Conservation (phyloP, 2,113 vertebrate species). For the Archilochus colubris region DNA sequence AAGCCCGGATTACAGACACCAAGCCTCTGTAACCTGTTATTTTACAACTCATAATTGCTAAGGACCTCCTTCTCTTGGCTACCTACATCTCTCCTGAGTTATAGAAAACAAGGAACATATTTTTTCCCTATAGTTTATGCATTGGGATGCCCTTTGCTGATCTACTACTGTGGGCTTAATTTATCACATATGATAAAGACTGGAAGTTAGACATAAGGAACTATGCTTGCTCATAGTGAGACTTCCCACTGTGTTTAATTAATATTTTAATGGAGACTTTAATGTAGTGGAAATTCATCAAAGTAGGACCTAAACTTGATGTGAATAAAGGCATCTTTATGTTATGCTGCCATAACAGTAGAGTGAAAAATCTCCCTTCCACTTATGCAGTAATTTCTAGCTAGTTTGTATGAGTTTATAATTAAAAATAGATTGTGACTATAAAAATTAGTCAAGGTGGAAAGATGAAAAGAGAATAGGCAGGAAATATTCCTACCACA, state of each 20-base stretch:
- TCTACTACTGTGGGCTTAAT: background rate
- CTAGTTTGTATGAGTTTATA: background rate
- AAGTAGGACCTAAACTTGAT: background rate
- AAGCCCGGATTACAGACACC: background rate
- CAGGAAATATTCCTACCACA: background rate
- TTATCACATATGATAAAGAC: background rate
- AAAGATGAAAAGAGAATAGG: background rate
- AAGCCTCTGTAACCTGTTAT: background rate
- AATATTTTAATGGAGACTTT: constrained; percentile 11
- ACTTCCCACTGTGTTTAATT: constrained; percentile 11
- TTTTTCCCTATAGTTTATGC: background rate
- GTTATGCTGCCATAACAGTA: background rate
- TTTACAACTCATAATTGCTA: background rate
- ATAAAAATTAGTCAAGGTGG: background rate
- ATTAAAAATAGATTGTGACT: background rate
- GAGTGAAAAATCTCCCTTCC: background rate
- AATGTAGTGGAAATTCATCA: background rate
- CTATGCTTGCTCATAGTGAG: background rate
- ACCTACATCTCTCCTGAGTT: background rate
- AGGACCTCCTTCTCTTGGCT: background rate
- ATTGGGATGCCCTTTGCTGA: background rate
- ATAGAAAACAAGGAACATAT: background rate
- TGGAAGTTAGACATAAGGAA: background rate
- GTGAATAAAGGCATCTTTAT: background rate
- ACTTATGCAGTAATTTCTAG: background rate